Base-by-base conservation (phyloP, 2,797 vertebrate genomes). In the Acanthis flammea region DNA sequence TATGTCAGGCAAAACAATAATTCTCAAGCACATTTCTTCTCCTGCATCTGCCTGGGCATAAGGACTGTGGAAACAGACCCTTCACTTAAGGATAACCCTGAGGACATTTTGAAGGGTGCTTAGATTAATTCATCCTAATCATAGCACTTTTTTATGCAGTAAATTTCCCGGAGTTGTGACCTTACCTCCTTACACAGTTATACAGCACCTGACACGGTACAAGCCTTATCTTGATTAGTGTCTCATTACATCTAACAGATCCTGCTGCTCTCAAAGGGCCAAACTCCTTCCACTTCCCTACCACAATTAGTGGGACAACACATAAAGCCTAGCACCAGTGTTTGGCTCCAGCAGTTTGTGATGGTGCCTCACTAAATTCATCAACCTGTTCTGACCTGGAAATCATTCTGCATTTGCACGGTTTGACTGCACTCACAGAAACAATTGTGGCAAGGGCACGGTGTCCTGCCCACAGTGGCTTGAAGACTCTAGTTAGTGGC, bases 181-280 rank as follows among this genome's bases (percentile, higher is more conserved):
- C 84, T 72, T 70, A 89, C 70, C 68, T 91, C 28, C 58, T 72
- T 58, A 75, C 41, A 25, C 41, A 23, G 63, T 54, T 88, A 85
- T 83, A 86, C 19, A 63, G 79, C 48, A 86, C 51, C 91, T 91
- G 82, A 83, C 89, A 86, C 23, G 75, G 66, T 15, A 81, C 54
- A 68, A 91, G 31, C n/a, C 68, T 93, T 92, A 96, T 94, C 92
- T 94, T 63, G 72, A 95, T 61, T 60, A 41, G 91, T 3, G 51
- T 91, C 82, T 75, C 75, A 10, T 94, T 92, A 90, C 90, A 54
- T 91, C 92, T 90, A 94, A 84, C 79, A 90, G 87, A 94, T 83
- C 75, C 58, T 75, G 65, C 72, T 90, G 72, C 33, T 91, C 85
- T 57, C 79, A 50, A 61, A 80, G 33, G n/a, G 51, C 42, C 54